Evolutionary conservation across 2,888 invertebrate genomes (phyloP).

Genomic region (Leptopterna dolabrata): DNA sequence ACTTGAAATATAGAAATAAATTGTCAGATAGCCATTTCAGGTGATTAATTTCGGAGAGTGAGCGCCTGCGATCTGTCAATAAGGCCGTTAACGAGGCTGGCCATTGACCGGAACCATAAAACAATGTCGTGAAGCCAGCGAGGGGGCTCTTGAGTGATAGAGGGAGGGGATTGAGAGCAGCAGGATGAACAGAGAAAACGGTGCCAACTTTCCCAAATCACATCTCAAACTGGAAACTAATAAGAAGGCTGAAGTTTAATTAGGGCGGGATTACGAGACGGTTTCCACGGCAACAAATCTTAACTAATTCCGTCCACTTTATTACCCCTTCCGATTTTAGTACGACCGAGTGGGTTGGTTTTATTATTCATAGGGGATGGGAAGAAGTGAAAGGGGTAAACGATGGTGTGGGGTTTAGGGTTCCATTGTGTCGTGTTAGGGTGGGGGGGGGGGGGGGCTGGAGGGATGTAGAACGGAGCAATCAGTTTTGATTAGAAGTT

Average conservation of each 20-base stretch:
- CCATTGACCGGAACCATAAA: slow-evolving; percentile 39
- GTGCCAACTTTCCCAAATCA: slow-evolving; percentile 53
- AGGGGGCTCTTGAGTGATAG: not conserved
- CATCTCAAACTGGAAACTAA: slow-evolving; percentile 55
- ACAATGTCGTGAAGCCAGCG: not conserved
- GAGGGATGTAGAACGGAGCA: not conserved
- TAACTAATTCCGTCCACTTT: slow-evolving; percentile 54
- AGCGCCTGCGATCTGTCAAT: not conserved
- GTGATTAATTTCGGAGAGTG: too few relatives aligned
- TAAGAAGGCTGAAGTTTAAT: slow-evolving; percentile 55
- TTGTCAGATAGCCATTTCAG: too few relatives aligned
- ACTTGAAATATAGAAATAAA: too few relatives aligned
- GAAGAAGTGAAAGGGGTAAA: not conserved
- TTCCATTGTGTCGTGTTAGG: too few relatives aligned
- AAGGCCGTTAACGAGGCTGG: slow-evolving; percentile 20
- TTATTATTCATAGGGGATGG: slow-evolving; percentile 50
- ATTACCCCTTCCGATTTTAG: slow-evolving; percentile 53
- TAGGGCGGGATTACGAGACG: slow-evolving; percentile 53
- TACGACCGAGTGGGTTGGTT: slow-evolving; percentile 13
- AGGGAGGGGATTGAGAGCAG: not conserved
- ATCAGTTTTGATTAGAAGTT: slow-evolving; percentile 53
- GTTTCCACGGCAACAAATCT: slow-evolving; percentile 49
- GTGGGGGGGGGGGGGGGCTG: too few relatives aligned
- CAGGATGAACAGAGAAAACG: slow-evolving; percentile 26
- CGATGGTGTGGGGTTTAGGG: not conserved